A percentile compares a stretch with the other conserved stretches of the same genome.
Conservation (phyloP, 2,797 vertebrate species). For the Lates japonicus region DNA sequence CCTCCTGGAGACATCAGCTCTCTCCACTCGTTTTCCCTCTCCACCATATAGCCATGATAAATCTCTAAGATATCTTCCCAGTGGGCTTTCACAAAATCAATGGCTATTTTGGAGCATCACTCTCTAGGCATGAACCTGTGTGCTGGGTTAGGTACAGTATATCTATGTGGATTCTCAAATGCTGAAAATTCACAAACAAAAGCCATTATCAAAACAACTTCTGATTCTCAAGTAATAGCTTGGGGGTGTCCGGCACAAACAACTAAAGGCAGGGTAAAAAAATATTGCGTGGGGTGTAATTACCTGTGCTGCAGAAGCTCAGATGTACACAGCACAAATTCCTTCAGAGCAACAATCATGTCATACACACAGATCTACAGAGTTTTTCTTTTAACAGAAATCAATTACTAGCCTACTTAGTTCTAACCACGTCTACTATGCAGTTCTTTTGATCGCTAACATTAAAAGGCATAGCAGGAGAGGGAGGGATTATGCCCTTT, state of each 20-base stretch:
- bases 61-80: constrained; percentile 74
- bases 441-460: background rate
- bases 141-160: background rate
- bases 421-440: background rate
- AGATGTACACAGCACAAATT: background rate
- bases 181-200: constrained; percentile 1
- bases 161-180: constrained; percentile 4
- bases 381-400: background rate
- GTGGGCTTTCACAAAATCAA: constrained; percentile 77
- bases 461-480: background rate
- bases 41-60: constrained; percentile 67
- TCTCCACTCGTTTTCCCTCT: constrained; percentile 53
- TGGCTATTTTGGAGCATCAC: constrained; percentile 75
- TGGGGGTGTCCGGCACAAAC: background rate
- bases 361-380: background rate
- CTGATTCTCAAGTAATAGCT: constrained; percentile 6
- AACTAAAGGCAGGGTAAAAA: background rate
- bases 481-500: background rate
- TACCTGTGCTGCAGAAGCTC: background rate
- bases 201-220: background rate
- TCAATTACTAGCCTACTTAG: background rate
- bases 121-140: constrained; percentile 43
- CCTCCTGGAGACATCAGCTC: constrained; percentile 67
- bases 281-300: background rate
- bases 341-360: background rate